phyloP scores from a whole-genome alignment of 2,888 invertebrate genomes.

The Strigamia transsilvanica region DNA sequence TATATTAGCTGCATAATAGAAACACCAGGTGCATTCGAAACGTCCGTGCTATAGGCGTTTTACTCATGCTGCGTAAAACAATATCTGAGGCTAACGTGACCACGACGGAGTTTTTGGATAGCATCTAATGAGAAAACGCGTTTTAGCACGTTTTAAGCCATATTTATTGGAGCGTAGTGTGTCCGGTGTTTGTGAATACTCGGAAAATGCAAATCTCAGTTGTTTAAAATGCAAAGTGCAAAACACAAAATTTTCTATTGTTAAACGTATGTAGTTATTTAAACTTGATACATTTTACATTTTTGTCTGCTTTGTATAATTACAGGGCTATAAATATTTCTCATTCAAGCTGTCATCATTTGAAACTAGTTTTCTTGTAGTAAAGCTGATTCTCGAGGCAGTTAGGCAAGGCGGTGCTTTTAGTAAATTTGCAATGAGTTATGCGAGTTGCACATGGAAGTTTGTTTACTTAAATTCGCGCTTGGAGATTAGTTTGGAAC shows the following conservation, averaged over 20 bases:
- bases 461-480: constrained; percentile 2
- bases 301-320: constrained; percentile 7
- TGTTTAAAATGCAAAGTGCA: too few species aligned
- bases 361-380: neutral
- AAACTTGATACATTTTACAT: neutral
- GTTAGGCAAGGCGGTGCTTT: constrained; percentile 12
- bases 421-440: constrained; percentile 26
- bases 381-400: neutral
- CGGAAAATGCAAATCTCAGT: too few species aligned
- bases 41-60: too few species aligned
- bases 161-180: too few species aligned
- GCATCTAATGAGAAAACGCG: too few species aligned
- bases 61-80: too few species aligned
- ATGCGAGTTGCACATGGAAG: neutral
- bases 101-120: too few species aligned
- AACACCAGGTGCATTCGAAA: too few species aligned
- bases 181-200: too few species aligned
- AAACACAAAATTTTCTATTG: too few species aligned
- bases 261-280: neutral
- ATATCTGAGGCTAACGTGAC: too few species aligned
- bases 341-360: neutral
- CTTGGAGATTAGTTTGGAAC: constrained; percentile 25
- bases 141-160: too few species aligned
- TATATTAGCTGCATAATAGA: neutral
- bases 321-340: constrained; percentile 23